phyloP scores from a whole-genome alignment of 1,140 invertebrate species.

The Tetramorium parvispinum region DNA sequence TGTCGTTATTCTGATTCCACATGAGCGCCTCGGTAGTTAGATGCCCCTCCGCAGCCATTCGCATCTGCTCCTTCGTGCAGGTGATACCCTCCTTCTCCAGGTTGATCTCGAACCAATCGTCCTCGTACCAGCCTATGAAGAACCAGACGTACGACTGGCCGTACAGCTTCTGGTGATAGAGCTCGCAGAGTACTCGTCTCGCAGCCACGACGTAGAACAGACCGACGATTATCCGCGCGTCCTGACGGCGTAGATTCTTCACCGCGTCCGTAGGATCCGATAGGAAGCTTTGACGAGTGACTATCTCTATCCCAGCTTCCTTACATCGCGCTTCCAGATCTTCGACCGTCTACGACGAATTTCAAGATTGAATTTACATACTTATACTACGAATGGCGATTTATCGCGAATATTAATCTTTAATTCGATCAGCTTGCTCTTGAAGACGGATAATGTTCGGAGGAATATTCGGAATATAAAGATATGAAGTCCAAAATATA shows the following conservation, averaged over 20 bases:
- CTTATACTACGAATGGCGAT: not conserved
- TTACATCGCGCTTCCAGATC: slow-evolving; percentile 98
- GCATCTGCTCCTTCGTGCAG: slow-evolving; percentile 97
- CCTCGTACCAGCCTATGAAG: slow-evolving; percentile 99
- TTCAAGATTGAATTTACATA: slow-evolving; percentile 25
- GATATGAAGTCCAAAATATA: no score
- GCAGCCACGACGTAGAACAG: slow-evolving; percentile 99
- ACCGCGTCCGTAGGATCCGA: slow-evolving; percentile 98
- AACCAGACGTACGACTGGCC: slow-evolving; percentile 99
- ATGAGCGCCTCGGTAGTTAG: slow-evolving; percentile 99
- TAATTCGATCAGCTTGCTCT: not conserved
- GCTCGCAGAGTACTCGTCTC: slow-evolving; percentile 97
- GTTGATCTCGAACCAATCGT: slow-evolving; percentile 98
- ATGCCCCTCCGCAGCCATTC: slow-evolving; percentile 97
- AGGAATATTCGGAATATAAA: no score
- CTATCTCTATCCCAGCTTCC: slow-evolving; percentile 96
- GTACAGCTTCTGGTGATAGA: slow-evolving; percentile 97
- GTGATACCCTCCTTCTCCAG: slow-evolving; percentile 95
- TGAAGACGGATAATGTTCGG: no score
- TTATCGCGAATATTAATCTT: not conserved
- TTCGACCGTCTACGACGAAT: slow-evolving; percentile 94
- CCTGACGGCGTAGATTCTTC: slow-evolving; percentile 95
- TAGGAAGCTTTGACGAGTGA: slow-evolving; percentile 98
- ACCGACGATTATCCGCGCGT: slow-evolving; percentile 98
- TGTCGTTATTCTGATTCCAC: slow-evolving; percentile 97